phyloP scores from a whole-genome alignment of 2,888 invertebrate genomes.

The Tiliacea citrago region DNA sequence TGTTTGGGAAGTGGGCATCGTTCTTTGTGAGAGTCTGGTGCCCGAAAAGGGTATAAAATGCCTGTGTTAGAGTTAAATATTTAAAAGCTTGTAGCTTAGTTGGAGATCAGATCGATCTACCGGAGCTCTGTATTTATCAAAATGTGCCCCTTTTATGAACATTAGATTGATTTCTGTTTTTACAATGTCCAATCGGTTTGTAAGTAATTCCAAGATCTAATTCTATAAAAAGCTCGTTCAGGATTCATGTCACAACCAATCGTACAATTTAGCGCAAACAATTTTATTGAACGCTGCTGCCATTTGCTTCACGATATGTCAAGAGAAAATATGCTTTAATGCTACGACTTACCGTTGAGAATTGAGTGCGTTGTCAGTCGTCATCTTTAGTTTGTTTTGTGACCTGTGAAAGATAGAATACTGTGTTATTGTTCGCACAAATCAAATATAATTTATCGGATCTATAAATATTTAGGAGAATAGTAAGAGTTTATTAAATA shows the following conservation, averaged over 20 bases:
- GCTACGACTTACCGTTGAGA: constrained; percentile 82
- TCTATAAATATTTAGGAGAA: constrained; percentile 24
- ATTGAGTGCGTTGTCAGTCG: constrained; percentile 85
- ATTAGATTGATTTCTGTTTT: constrained; percentile 26
- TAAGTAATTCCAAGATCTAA: constrained; percentile 21
- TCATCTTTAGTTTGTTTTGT: constrained; percentile 74
- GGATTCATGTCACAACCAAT: constrained; percentile 37
- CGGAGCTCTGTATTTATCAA: background rate
- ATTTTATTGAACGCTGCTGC: constrained; percentile 22
- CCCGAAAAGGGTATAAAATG: no score
- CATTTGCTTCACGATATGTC: background rate
- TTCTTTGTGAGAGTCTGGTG: no score
- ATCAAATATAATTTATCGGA: constrained; percentile 28
- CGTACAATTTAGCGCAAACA: constrained; percentile 16
- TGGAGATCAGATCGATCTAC: background rate
- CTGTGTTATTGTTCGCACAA: constrained; percentile 29
- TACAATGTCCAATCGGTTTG: constrained; percentile 16
- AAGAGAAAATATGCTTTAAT: background rate
- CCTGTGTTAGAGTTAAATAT: no score
- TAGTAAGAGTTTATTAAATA: constrained; percentile 9
- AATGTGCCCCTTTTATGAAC: background rate
- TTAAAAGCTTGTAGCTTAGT: background rate
- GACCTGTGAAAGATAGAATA: constrained; percentile 74
- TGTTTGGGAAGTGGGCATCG: no score
- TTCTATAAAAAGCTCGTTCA: constrained; percentile 29